Conservation (phyloP, 30 jellyfish, hydroid and myxozoan genomes). For the Phacellophora camtschatica region DNA sequence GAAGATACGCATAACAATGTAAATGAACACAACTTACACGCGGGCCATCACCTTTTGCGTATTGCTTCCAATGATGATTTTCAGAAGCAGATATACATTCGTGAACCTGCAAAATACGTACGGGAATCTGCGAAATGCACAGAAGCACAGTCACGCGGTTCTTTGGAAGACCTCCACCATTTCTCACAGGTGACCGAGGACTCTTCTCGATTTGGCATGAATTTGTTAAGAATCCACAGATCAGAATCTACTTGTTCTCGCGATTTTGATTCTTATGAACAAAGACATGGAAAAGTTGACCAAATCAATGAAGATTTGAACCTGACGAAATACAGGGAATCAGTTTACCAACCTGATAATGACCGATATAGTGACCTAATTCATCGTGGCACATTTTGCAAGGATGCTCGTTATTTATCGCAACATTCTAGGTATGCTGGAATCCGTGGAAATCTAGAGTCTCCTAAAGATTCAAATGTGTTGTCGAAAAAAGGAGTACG, state of each 20-base stretch:
- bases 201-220: too few species aligned
- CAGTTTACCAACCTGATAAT: neutral
- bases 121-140: neutral
- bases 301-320: neutral
- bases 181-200: too few species aligned
- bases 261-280: neutral
- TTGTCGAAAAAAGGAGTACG: neutral
- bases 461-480: neutral
- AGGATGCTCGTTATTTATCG: too few species aligned
- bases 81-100: neutral
- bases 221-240: too few species aligned
- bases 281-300: neutral
- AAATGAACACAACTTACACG: neutral
- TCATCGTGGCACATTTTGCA: too few species aligned
- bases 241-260: too few species aligned
- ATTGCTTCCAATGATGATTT: slow-evolving; percentile 4
- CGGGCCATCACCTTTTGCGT: slow-evolving; percentile 9
- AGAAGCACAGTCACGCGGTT: too few species aligned
- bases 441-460: neutral
- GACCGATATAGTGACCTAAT: too few species aligned
- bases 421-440: neutral
- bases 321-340: neutral
- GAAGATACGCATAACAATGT: neutral
- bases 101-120: neutral
- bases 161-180: too few species aligned